Conservation (phyloP, 2,888 invertebrate species). For the Tubulanus polymorphus region DNA sequence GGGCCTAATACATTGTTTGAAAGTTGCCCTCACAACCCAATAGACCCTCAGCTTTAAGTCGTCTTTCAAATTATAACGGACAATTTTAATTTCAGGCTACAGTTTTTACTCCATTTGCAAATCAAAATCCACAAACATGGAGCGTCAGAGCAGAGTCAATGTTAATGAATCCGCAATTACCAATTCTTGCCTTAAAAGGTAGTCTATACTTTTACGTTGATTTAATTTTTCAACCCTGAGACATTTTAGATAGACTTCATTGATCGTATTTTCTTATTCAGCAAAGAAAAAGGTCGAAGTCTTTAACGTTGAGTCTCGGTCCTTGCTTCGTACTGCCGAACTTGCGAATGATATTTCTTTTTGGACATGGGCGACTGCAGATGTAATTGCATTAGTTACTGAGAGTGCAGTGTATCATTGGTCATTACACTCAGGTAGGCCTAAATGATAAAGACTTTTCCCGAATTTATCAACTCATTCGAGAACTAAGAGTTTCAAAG, state of each 20-base stretch:
- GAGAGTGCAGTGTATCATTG: conserved; percentile 50
- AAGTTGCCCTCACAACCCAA: no score
- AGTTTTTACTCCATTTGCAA: conserved; percentile 48
- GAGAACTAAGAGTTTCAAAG: no score
- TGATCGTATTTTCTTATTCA: conserved; percentile 15
- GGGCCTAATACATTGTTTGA: not conserved
- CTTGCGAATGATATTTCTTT: conserved; percentile 39
- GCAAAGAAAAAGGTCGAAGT: conserved; percentile 42
- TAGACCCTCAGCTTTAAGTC: no score
- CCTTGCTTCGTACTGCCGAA: conserved; percentile 37
- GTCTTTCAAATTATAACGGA: no score
- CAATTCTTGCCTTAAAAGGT: conserved; percentile 51
- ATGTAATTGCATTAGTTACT: conserved; percentile 48
- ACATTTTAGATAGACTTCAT: not conserved
- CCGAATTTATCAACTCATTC: no score
- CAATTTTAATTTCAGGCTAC: conserved; percentile 41
- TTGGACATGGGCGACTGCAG: conserved; percentile 51
- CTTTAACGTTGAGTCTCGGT: conserved; percentile 45
- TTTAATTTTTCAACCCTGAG: not conserved
- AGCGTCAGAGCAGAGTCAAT: conserved; percentile 51
- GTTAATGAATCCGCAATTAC: conserved; percentile 47
- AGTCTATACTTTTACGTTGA: not conserved
- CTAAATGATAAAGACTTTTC: no score
- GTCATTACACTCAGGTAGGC: conserved; percentile 43
- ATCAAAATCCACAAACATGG: conserved; percentile 44